Base-by-base conservation (phyloP, 2,113 vertebrate species). In the Esox niger region DNA sequence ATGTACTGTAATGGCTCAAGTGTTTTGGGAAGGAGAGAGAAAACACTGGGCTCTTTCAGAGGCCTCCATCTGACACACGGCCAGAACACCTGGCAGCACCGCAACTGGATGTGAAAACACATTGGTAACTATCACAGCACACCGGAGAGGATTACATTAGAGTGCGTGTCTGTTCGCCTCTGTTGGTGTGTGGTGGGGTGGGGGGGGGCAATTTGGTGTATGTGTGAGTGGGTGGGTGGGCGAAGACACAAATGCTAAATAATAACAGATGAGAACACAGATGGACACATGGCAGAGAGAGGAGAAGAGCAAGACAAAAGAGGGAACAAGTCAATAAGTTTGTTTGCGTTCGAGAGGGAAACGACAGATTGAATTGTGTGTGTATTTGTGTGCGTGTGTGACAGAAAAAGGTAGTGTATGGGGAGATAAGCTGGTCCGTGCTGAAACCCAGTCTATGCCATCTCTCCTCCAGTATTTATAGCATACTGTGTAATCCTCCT, bases 231-330 rank as follows among this genome's bases (percentile, higher is more conserved):
- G 54, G 32, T 21, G 62, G 47, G 13, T 2, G 25, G 64, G 11
- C 26, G 38, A 30, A 47, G 9, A 71, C 52, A 68, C 35, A 68
- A 57, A 49, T 68, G 67, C 72, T 78, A 77, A 76, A 77, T 75
- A 71, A 76, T 80, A 67, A 78, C 57, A 47, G 73, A 86, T 80
- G 77, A 82, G 74, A 49, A 64, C 71, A 74, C 83, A 86, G 83
- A 84, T 84, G 86, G 80, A 79, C 66, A 70, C 67, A 6, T 43
- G 43, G 56, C 62, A 66, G 4, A 30, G 35, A 29, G 32, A 20
- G 25, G n/a, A 6, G 6, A 2, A 56, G 54, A 64, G 11, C 27
- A 35, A 29, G 32, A 27, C 0, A n/a, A 13, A n/a, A 7, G 56
- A 58, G 13, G 3, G 5, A 58, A 5, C 6, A 2, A 58, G 3